These are phyloP conservation scores for Dendronephthya gigantea DNA, from an alignment of 64 coral and sea anemone species.

Conservation along the genomic window DNA sequence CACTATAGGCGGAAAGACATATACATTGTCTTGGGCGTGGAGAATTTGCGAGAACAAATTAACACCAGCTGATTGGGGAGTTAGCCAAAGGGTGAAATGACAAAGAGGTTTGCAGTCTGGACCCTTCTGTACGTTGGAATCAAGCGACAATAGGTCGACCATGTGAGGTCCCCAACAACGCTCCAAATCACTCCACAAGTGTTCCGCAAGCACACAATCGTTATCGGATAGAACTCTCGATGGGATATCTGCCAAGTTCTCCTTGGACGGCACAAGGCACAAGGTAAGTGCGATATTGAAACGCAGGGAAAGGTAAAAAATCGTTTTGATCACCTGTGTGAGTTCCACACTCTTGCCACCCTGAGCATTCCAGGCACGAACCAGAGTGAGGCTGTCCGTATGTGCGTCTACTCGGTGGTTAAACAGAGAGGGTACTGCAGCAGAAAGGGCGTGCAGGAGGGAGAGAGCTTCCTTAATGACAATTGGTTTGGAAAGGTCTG, in stretches of 20 bases:
- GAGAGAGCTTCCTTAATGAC: background rate
- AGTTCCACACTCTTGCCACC: constrained; percentile 22
- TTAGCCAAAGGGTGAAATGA: constrained; percentile 5
- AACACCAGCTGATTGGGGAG: background rate
- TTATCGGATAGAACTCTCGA: background rate
- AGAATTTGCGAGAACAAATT: constrained; percentile 14
- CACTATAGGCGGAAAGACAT: constrained; percentile 15
- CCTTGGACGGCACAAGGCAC: constrained; percentile 9
- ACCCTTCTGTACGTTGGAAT: background rate
- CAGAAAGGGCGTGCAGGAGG: background rate
- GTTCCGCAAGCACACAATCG: constrained; percentile 10
- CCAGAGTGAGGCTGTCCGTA: constrained; percentile 15
- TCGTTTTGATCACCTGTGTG: constrained; percentile 6
- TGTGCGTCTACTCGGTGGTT: constrained; percentile 12
- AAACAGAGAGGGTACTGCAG: background rate
- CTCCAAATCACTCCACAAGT: background rate
- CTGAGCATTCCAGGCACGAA: constrained; percentile 28
- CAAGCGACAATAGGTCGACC: constrained; percentile 18
- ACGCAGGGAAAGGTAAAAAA: background rate
- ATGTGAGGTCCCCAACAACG: constrained; percentile 28
- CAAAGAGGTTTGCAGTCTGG: background rate
- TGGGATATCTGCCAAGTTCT: constrained; percentile 21
- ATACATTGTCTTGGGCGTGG: constrained; percentile 8
- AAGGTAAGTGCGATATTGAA: background rate
- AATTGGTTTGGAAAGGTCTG: background rate